Conservation (phyloP, 2,113 vertebrate species). For the Dipodomys spectabilis region DNA sequence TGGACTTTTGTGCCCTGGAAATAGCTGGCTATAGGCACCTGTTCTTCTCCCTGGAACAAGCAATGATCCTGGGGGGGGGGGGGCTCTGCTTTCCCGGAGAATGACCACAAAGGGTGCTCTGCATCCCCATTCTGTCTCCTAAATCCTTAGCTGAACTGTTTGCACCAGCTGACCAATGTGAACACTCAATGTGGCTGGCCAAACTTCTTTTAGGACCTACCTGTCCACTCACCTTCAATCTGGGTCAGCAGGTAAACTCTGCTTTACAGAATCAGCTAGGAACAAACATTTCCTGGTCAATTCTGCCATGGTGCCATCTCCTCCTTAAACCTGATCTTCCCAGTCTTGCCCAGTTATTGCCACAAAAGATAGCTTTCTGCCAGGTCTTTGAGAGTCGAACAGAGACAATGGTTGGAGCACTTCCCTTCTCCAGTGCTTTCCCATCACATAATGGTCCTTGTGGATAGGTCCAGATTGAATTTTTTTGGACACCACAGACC, state of each 20-base stretch:
- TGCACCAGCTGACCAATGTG: not conserved
- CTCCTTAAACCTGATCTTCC: accelerated
- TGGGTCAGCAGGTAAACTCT: not conserved
- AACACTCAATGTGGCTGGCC: too few species aligned
- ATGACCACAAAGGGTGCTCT: too few species aligned
- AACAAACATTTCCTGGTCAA: not conserved
- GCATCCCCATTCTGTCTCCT: too few species aligned
- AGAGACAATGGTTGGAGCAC: accelerated
- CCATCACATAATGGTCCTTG: accelerated
- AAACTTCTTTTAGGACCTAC: not conserved
- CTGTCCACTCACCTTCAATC: not conserved
- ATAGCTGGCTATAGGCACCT: not conserved
- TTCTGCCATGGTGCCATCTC: accelerated
- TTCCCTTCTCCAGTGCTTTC: accelerated
- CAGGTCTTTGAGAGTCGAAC: accelerated
- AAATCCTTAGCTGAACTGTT: not conserved
- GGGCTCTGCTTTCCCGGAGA: too few species aligned
- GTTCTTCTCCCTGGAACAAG: accelerated
- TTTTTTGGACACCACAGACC: not conserved
- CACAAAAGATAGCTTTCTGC: not conserved
- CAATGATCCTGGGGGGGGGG: too few species aligned
- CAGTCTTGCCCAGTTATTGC: not conserved
- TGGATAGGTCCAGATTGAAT: not conserved
- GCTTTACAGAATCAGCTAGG: too few species aligned
- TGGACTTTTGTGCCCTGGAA: not conserved